phyloP scores from a whole-genome alignment of 2,797 vertebrate species.

The Podarcis siculus region DNA sequence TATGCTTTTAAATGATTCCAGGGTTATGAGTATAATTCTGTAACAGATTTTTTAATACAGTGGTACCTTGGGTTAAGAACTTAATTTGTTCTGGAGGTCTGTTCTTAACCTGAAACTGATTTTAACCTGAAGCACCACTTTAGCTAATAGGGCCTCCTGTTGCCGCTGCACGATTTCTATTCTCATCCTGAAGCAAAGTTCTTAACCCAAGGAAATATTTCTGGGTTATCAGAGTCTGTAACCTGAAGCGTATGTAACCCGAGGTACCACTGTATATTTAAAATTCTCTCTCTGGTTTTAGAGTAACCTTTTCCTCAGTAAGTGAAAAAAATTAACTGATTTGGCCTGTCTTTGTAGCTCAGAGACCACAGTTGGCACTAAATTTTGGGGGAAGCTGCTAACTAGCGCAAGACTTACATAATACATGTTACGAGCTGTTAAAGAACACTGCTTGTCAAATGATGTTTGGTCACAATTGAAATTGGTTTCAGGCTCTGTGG shows the following conservation, averaged over 20 bases:
- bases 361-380: neutral
- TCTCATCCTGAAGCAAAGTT: too few relatives aligned
- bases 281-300: neutral
- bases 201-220: too few relatives aligned
- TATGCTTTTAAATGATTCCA: neutral
- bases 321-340: neutral
- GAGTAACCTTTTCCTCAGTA: neutral
- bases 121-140: too few relatives aligned
- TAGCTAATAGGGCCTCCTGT: too few relatives aligned
- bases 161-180: too few relatives aligned
- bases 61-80: too few relatives aligned
- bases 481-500: too few relatives aligned
- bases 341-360: neutral
- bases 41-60: neutral
- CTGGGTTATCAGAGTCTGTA: too few relatives aligned
- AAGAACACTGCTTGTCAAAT: neutral
- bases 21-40: neutral
- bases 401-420: neutral
- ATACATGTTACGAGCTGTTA: neutral
- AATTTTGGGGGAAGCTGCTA: neutral
- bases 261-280: neutral
- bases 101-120: too few relatives aligned
- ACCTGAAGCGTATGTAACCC: too few relatives aligned
- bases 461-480: neutral
- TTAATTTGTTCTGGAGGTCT: too few relatives aligned